A percentile compares a stretch with the other conserved stretches of the same genome.
Evolutionary conservation across 2,888 invertebrate species (phyloP).

Genomic region (Eupithecia inturbata): DNA sequence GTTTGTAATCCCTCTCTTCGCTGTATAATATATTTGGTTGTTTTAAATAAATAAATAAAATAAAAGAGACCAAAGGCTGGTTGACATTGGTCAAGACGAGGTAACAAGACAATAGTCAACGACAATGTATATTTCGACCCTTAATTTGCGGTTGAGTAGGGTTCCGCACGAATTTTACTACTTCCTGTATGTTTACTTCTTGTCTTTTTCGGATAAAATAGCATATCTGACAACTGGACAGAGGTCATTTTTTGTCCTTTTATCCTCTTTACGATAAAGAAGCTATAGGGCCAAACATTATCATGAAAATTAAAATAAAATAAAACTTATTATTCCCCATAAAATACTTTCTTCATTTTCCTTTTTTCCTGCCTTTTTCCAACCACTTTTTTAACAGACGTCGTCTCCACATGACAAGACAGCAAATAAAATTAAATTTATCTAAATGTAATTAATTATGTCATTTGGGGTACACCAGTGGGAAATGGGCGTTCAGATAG

Average conservation of each 20-base stretch:
- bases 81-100: background rate
- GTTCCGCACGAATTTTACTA: background rate
- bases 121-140: background rate
- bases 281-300: background rate
- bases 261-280: background rate
- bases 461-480: too few relatives aligned
- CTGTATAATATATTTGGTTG: too few relatives aligned
- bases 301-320: background rate
- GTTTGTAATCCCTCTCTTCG: too few relatives aligned
- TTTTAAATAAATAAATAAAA: background rate
- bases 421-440: too few relatives aligned
- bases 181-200: background rate
- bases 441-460: too few relatives aligned
- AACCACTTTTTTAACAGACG: too few relatives aligned
- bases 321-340: too few relatives aligned
- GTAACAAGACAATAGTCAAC: background rate
- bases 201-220: background rate
- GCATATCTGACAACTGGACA: background rate
- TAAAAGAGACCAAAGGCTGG: background rate
- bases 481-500: too few relatives aligned
- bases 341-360: too few relatives aligned
- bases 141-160: slow-evolving; percentile 6
- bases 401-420: too few relatives aligned
- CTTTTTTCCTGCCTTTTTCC: too few relatives aligned
- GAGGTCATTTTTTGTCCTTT: background rate